Evolutionary conservation across 2,797 vertebrate species (phyloP).

Genomic region (Philypnodon macrostomus): DNA sequence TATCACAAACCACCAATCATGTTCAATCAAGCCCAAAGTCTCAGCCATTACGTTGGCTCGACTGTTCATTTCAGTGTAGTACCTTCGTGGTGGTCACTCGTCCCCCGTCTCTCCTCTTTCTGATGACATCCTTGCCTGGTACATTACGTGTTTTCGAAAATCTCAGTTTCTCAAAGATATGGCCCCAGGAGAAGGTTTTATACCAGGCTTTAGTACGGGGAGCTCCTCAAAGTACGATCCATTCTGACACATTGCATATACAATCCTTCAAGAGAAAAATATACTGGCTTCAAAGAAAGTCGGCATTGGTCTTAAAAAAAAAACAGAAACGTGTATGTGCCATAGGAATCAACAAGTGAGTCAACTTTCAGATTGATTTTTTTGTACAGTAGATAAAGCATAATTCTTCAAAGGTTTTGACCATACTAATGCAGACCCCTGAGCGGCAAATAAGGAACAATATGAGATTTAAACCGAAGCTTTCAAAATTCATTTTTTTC

Average conservation of each 20-base stretch:
- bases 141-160: slow-evolving; percentile 9
- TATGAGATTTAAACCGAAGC: too few relatives aligned
- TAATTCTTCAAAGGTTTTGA: too few relatives aligned
- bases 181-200: slow-evolving; percentile 8
- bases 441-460: too few relatives aligned
- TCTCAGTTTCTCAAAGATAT: neutral
- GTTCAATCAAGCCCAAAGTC: slow-evolving; percentile 24
- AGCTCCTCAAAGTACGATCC: neutral
- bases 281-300: too few relatives aligned
- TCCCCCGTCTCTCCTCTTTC: neutral
- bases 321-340: too few relatives aligned
- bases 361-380: too few relatives aligned
- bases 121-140: neutral
- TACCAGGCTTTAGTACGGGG: neutral
- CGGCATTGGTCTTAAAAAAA: too few relatives aligned
- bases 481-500: too few relatives aligned
- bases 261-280: too few relatives aligned
- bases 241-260: neutral
- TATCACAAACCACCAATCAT: slow-evolving; percentile 27
- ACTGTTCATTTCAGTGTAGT: neutral
- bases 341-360: too few relatives aligned
- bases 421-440: too few relatives aligned
- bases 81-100: slow-evolving; percentile 9
- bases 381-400: too few relatives aligned
- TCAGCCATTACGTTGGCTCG: neutral